phyloP scores from a whole-genome alignment of 2,113 vertebrate genomes.

The Perca fluviatilis region DNA sequence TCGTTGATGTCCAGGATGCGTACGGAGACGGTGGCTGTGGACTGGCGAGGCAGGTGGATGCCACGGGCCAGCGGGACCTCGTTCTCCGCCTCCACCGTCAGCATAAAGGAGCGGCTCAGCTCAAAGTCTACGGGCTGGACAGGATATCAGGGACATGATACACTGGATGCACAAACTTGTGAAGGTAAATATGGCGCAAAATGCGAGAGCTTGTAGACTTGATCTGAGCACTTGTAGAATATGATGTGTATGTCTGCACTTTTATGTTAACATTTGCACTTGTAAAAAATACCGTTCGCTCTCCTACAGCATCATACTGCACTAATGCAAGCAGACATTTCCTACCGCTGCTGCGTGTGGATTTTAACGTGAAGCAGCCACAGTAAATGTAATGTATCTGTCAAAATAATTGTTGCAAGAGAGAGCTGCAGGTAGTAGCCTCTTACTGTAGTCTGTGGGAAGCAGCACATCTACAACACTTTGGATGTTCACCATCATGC shows the following conservation, averaged over 20 bases:
- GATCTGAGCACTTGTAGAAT: no score
- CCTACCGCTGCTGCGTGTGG: no score
- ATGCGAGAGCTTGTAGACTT: no score
- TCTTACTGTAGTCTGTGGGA: background rate
- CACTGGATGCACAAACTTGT: background rate
- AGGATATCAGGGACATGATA: background rate
- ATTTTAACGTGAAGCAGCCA: no score
- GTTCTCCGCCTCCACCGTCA: conserved; percentile 95
- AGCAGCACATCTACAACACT: background rate
- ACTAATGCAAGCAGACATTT: background rate
- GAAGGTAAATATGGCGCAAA: no score
- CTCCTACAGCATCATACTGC: background rate
- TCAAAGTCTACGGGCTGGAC: conserved; percentile 96
- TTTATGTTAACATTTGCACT: no score
- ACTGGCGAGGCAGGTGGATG: conserved; percentile 94
- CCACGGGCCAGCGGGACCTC: conserved; percentile 93
- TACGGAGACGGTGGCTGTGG: conserved; percentile 95
- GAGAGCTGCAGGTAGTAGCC: background rate
- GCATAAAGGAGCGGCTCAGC: conserved; percentile 91
- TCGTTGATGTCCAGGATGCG: conserved; percentile 96
- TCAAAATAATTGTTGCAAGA: background rate
- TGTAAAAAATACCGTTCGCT: background rate
- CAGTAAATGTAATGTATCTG: no score
- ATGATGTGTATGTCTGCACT: no score
- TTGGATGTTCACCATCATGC: background rate